A percentile compares a stretch with the other conserved stretches of the same genome.
Conservation (phyloP, 37 sponge, comb jelly and placozoan species). For the Aphrocallistes beatrix region DNA sequence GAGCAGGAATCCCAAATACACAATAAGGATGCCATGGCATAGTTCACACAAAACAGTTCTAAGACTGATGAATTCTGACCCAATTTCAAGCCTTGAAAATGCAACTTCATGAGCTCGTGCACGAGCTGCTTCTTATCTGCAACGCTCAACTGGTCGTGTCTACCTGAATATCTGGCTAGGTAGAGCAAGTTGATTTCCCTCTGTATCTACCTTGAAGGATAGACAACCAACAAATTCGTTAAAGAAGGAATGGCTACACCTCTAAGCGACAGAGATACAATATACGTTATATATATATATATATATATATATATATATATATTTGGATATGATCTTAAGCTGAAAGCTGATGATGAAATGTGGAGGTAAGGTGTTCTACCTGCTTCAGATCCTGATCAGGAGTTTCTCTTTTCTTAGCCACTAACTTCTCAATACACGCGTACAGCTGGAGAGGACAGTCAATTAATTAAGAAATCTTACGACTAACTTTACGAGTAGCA, state of each 20-base stretch:
- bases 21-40: no score
- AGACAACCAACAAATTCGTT: background rate
- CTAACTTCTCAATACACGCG: background rate
- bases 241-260: no score
- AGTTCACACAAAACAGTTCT: no score
- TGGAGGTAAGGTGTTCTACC: background rate
- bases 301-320: no score
- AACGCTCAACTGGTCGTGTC: background rate
- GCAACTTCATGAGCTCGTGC: background rate
- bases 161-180: background rate
- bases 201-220: constrained; percentile 6
- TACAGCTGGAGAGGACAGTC: background rate
- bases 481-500: no score
- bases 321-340: no score
- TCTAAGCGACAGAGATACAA: no score
- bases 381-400: background rate
- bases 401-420: background rate
- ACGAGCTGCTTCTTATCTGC: background rate
- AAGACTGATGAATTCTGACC: no score
- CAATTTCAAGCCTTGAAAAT: background rate
- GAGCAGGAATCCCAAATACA: no score
- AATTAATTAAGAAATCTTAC: no score
- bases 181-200: constrained; percentile 4
- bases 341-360: no score
- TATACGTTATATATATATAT: no score